Evolutionary conservation across 2,113 vertebrate genomes (phyloP).

Genomic region (Ginglymostoma cirratum): DNA sequence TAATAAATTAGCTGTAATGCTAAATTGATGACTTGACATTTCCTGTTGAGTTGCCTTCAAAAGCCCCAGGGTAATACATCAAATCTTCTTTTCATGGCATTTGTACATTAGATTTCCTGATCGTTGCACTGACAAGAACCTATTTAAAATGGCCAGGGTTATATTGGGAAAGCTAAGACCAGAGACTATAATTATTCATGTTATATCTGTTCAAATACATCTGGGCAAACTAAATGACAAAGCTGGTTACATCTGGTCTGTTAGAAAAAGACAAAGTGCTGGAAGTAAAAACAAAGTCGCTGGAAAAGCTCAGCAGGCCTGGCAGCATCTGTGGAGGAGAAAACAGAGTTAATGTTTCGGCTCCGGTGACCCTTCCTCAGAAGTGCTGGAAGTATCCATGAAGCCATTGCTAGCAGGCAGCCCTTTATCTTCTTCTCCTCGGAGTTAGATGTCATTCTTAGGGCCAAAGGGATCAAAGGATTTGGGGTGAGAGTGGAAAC

Average conservation of each 20-base stretch:
- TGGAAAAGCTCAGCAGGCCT: too few relatives aligned
- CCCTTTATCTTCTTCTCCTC: too few relatives aligned
- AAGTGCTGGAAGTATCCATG: too few relatives aligned
- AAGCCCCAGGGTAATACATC: not conserved
- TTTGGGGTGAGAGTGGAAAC: too few relatives aligned
- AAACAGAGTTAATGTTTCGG: too few relatives aligned
- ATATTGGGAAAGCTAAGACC: not conserved
- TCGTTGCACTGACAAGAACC: not conserved
- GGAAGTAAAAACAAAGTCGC: not conserved
- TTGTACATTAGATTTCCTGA: not conserved
- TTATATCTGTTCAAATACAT: not conserved
- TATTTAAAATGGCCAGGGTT: not conserved
- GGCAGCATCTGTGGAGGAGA: too few relatives aligned
- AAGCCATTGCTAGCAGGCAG: too few relatives aligned
- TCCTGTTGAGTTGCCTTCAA: not conserved
- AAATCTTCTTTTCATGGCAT: not conserved
- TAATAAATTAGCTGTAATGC: not conserved
- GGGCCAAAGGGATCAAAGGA: too few relatives aligned
- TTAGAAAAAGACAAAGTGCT: not conserved
- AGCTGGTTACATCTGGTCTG: not conserved
- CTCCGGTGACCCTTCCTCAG: too few relatives aligned
- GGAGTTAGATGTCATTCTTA: too few relatives aligned
- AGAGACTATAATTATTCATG: not conserved
- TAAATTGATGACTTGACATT: slow-evolving; percentile 22
- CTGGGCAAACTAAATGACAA: not conserved